Evolutionary conservation across 2,113 vertebrate genomes (phyloP), one percentile per base, ranked within the genome.

Genomic region (Diadophis punctatus): DNA sequence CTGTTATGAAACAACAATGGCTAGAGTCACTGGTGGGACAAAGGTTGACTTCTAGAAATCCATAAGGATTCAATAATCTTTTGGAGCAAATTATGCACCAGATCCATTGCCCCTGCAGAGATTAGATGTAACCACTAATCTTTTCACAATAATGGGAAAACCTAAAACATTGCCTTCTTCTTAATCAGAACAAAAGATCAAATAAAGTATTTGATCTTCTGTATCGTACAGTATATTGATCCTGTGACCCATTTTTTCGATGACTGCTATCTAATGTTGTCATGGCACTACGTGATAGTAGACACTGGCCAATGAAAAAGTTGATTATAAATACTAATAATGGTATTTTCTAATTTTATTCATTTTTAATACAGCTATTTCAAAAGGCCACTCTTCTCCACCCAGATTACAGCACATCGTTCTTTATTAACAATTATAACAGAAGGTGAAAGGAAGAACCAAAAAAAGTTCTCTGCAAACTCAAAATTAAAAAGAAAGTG

Each of bases 401-500:
- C 53, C 46, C 12, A 25, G 39, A 43, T 51, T 87, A 23, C 4
- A 46, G 80, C 48, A 85, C 49, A 90, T 14, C 8, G 16, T 87
- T 43, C 18, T 80, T 80, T 39, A 80, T 80, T 80, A 80, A 80
- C 18, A 80, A 89, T 86, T 18, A 84, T 89, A 86, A n/a, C 30
- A 63, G 46, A 46, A 8, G 53, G 34, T 46, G 51, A 55, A 48
- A 22, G 34, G 25, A n/a, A 55, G n/a, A 74, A 53, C 25, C 68
- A 46, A 48, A 48, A 14, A 56, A 56, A 90, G 55, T 58, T 92
- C 8, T 52, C n/a, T 46, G 60, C 22, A 9, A 86, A 90, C 30
- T 60, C 60, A 39, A 8, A 80, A 87, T 91, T 90, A 84, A n/a
- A 34, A 88, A 80, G 91, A 93, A 93, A 34, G 74, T 48, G 93